These are phyloP conservation scores for Reinhardtius hippoglossoides DNA, from an alignment of 2,113 vertebrate genomes.

Conservation along the genomic window DNA sequence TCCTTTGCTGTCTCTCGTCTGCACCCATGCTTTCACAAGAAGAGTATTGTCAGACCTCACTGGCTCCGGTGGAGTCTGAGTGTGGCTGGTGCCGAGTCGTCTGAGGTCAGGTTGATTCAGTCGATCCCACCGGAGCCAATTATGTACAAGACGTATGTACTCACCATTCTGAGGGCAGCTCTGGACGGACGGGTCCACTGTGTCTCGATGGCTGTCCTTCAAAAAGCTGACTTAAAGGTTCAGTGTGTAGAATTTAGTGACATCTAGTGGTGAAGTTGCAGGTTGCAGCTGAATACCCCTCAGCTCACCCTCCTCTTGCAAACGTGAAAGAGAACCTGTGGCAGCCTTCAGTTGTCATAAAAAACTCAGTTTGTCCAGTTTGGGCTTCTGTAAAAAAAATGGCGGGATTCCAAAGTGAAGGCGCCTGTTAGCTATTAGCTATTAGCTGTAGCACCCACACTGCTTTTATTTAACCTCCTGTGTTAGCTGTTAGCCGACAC, in stretches of 20 bases:
- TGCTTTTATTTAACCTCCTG: too few relatives aligned
- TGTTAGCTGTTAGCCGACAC: too few relatives aligned
- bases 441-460: too few relatives aligned
- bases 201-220: slow-evolving; percentile 37
- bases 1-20: not conserved
- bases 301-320: too few relatives aligned
- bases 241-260: not conserved
- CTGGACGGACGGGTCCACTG: slow-evolving; percentile 9
- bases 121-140: slow-evolving; percentile 53
- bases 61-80: slow-evolving; percentile 16
- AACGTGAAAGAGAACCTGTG: too few relatives aligned
- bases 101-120: slow-evolving; percentile 49
- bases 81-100: slow-evolving; percentile 24
- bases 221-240: slow-evolving; percentile 1
- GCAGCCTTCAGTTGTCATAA: too few relatives aligned
- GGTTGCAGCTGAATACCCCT: too few relatives aligned
- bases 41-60: slow-evolving; percentile 14
- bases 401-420: too few relatives aligned
- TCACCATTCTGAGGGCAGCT: slow-evolving; percentile 10
- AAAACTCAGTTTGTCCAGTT: too few relatives aligned
- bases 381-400: too few relatives aligned
- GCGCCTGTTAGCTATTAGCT: too few relatives aligned
- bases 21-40: not conserved
- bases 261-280: too few relatives aligned
- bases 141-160: slow-evolving; percentile 26